Base-by-base conservation (phyloP, 64 coral and sea anemone species). In the Montipora foliosa region DNA sequence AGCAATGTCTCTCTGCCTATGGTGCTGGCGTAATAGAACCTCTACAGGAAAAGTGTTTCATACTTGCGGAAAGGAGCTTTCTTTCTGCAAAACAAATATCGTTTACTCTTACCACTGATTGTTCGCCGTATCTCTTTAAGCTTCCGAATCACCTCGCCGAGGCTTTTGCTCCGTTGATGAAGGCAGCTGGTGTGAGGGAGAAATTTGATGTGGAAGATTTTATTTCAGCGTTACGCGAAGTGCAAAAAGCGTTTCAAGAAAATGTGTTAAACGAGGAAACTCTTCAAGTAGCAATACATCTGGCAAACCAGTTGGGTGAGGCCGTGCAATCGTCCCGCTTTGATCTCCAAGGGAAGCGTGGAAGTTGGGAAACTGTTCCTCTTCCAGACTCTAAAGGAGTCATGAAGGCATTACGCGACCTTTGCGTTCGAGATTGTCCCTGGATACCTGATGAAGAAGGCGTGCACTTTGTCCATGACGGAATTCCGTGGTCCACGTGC, bases 371-470 rank as follows among this genome's bases (percentile, higher is more conserved):
- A 11, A 75, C 19, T 44, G 15, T 97, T 25, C 91, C 80, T n/a
- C 59, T 97, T 10, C 95, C 95, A 3, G 92, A 93, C 64, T 87
- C 92, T 22, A 12, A 66, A 5, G 46, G 69, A 15, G 87, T 97
- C 10, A 89, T 97, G 82, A 49, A 71, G 59, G 22, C 73, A 44
- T 47, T 89, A 37, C 15, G 13, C 8, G 68, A 97, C 1, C 59
- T 94, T 29, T 94, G 92, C 9, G 71, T 97, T 29, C 94, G 87
- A 72, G 78, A 97, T 78, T 97, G 78, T 59, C 2, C 37, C 12
- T 97, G 95, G 95, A 87, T 97, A 62, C 80, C 95, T 1, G 80
- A 93, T 37, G 95, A 94, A 60, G 57, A 67, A 75, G 92, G 69
- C 8, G 37, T 97, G 6, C 74, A 19, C 1, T 97, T 91, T 44